These are phyloP conservation scores for Microtus pennsylvanicus DNA, from an alignment of 2,113 vertebrate genomes.

Conservation along the genomic window DNA sequence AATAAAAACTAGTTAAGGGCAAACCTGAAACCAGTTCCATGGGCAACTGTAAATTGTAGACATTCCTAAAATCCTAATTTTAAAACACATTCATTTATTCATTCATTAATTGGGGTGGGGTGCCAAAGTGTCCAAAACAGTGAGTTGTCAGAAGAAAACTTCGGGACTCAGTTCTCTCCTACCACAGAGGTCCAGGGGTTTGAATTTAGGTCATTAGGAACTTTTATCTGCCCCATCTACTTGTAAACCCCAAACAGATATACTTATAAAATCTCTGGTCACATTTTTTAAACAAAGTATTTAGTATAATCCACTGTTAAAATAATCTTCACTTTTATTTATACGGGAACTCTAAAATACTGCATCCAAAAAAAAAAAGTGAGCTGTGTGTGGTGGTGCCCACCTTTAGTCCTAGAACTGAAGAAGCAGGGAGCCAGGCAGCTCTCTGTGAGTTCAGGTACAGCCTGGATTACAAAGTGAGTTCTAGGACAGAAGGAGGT, in stretches of 20 bases:
- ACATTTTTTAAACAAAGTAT: constrained; percentile 49
- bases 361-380: not conserved
- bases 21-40: constrained; percentile 21
- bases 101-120: not conserved
- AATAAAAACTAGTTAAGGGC: constrained; percentile 13
- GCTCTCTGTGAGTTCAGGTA: not conserved
- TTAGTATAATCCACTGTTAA: not conserved
- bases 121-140: not conserved
- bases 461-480: not conserved
- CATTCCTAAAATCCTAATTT: constrained; percentile 4
- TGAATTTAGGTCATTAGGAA: not conserved
- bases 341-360: constrained; percentile 20
- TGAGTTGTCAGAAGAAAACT: no score
- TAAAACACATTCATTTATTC: not conserved
- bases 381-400: not conserved
- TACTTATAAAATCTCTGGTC: constrained; percentile 17
- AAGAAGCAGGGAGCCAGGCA: not conserved
- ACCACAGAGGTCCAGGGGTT: no score
- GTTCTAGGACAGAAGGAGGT: not conserved
- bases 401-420: not conserved
- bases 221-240: not conserved
- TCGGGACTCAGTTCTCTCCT: not conserved
- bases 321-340: constrained; percentile 3
- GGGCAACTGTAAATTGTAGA: not conserved
- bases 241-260: not conserved